These are phyloP conservation scores for Drosophila albomicans DNA, from an alignment of 1,140 invertebrate genomes.

Conservation along the genomic window DNA sequence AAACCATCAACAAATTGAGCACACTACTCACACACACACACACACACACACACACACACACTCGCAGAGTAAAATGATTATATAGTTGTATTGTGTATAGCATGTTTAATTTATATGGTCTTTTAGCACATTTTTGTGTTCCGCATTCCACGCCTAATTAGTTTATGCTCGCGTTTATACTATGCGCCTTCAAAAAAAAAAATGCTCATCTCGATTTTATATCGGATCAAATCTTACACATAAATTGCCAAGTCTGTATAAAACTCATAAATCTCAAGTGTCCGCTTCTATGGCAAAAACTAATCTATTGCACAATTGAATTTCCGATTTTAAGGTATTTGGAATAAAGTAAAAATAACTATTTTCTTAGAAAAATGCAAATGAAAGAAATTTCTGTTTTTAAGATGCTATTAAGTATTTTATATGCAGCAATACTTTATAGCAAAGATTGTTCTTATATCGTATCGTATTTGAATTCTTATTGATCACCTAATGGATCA, in stretches of 20 bases:
- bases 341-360: no score
- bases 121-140: slow-evolving; percentile 74
- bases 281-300: no score
- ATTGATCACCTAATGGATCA: no score
- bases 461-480: no score
- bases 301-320: no score
- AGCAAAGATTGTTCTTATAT: no score
- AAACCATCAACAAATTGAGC: slow-evolving; percentile 71
- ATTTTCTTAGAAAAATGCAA: no score
- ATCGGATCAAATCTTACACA: slow-evolving; percentile 11
- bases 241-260: neutral
- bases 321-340: no score
- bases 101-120: slow-evolving; percentile 63
- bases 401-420: no score
- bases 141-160: slow-evolving; percentile 77
- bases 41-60: slow-evolving; percentile 26
- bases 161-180: slow-evolving; percentile 14
- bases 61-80: slow-evolving; percentile 21
- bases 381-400: no score
- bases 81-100: slow-evolving; percentile 32
- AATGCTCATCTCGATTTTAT: slow-evolving; percentile 1
- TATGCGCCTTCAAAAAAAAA: slow-evolving; percentile 17
- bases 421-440: no score
- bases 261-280: no score
- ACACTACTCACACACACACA: slow-evolving; percentile 22